These are phyloP conservation scores for Drosophila orosa DNA, from an alignment of 1,140 invertebrate genomes.

Conservation along the genomic window DNA sequence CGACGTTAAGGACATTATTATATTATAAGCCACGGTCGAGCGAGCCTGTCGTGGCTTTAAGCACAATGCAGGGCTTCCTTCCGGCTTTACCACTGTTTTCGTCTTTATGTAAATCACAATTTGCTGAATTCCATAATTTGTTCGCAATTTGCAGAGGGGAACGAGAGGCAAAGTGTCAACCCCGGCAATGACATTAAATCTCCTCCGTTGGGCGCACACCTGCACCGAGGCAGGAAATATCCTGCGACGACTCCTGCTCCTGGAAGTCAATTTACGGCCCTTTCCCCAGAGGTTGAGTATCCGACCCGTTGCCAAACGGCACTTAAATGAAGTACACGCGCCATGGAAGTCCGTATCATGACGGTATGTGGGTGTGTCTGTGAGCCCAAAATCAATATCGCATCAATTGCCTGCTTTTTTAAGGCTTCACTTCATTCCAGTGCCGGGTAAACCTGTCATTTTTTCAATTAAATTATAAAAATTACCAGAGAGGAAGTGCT, in stretches of 20 bases:
- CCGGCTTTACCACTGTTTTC: conserved; percentile 13
- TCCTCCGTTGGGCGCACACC: conserved; percentile 25
- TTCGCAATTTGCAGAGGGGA: conserved; percentile 35
- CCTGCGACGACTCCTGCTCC: conserved; percentile 1
- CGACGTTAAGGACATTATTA: conserved; percentile 33
- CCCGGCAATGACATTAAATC: conserved; percentile 46
- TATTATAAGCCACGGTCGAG: conserved; percentile 23
- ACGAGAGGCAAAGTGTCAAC: conserved; percentile 12
- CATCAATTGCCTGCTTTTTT: conserved; percentile 67
- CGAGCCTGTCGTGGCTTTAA: conserved; percentile 27
- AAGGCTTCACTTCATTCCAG: conserved; percentile 52
- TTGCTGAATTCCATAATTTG: conserved; percentile 54
- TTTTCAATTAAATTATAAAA: conserved; percentile 82
- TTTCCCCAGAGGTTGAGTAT: conserved; percentile 29
- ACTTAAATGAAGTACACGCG: conserved; percentile 65
- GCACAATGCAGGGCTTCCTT: conserved; percentile 28
- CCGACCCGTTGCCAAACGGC: conserved; percentile 45
- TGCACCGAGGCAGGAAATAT: conserved; percentile 21
- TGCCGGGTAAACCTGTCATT: conserved; percentile 56
- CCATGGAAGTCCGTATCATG: conserved; percentile 13
- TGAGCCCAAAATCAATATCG: conserved; percentile 68
- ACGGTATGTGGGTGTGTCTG: background rate
- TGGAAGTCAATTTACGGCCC: conserved; percentile 48
- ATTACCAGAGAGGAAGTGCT: conserved; percentile 32
- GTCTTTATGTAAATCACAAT: conserved; percentile 34